These are phyloP conservation scores for Pristionchus entomophagus DNA, from an alignment of 2,888 invertebrate species.

Conservation along the genomic window DNA sequence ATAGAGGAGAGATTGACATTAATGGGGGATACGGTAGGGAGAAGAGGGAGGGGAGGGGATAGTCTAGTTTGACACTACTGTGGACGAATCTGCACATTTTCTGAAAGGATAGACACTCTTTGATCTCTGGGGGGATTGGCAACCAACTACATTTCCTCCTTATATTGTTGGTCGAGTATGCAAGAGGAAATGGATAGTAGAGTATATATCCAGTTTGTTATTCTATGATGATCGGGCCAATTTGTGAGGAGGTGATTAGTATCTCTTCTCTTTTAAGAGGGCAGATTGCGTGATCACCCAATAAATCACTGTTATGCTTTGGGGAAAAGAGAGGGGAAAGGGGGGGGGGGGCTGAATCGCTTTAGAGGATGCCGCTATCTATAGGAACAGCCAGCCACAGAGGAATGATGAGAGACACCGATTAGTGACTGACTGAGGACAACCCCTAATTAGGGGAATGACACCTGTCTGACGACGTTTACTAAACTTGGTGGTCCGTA, in stretches of 20 bases:
- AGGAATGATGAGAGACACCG: neutral
- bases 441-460: constrained; percentile 23
- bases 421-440: constrained; percentile 34
- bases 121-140: too few species aligned
- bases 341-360: neutral
- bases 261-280: neutral
- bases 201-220: too few species aligned
- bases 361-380: neutral
- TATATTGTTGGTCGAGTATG: too few species aligned
- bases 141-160: too few species aligned
- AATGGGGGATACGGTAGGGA: neutral
- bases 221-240: neutral
- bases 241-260: constrained; percentile 35
- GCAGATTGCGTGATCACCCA: constrained; percentile 17
- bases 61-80: constrained; percentile 37
- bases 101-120: too few species aligned
- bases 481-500: neutral
- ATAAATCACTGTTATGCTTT: constrained; percentile 37
- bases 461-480: constrained; percentile 13
- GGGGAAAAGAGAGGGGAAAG: neutral
- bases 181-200: too few species aligned
- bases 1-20: neutral
- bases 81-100: too few species aligned
- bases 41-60: neutral
- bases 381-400: constrained; percentile 20